phyloP scores from a whole-genome alignment of 2,113 vertebrate species.

The Camelus dromedarius region DNA sequence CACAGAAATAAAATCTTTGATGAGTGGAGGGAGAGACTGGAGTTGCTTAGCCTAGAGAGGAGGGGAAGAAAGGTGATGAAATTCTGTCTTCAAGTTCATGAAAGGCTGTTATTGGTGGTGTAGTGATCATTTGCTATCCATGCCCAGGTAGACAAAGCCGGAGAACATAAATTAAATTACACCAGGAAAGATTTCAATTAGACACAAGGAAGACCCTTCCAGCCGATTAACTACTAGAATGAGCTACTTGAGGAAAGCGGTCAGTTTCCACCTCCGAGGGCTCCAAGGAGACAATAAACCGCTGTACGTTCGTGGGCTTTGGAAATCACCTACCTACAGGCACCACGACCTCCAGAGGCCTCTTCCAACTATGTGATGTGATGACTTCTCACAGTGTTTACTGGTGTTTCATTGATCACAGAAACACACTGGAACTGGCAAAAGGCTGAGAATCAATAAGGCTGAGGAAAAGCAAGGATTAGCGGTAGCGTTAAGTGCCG shows the following conservation, averaged over 20 bases:
- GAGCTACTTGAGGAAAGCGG: neutral
- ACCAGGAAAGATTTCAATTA: slow-evolving; percentile 57
- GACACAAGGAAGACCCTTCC: slow-evolving; percentile 46
- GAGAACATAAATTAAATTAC: slow-evolving; percentile 46
- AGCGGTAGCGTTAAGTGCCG: slow-evolving; percentile 37
- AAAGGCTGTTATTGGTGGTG: neutral
- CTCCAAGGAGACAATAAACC: neutral
- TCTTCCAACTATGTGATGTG: neutral
- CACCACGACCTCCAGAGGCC: neutral
- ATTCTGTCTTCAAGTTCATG: slow-evolving; percentile 35
- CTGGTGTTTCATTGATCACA: slow-evolving; percentile 14
- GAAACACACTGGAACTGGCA: slow-evolving; percentile 36
- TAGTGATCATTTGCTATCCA: neutral
- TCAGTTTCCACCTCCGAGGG: neutral
- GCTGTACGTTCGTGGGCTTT: neutral
- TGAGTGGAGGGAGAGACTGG: neutral
- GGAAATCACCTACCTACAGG: neutral
- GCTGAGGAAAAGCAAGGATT: slow-evolving; percentile 40
- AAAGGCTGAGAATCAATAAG: slow-evolving; percentile 49
- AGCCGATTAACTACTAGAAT: slow-evolving; percentile 45
- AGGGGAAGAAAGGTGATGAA: neutral
- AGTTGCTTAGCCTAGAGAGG: neutral
- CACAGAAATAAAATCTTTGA: neutral
- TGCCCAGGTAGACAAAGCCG: neutral
- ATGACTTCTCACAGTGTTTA: neutral